Percentiles rank a stretch among this genome's conserved stretches.
These are phyloP conservation scores for Amphipyra berbera DNA, from an alignment of 2,888 invertebrate genomes.

Conservation along the genomic window DNA sequence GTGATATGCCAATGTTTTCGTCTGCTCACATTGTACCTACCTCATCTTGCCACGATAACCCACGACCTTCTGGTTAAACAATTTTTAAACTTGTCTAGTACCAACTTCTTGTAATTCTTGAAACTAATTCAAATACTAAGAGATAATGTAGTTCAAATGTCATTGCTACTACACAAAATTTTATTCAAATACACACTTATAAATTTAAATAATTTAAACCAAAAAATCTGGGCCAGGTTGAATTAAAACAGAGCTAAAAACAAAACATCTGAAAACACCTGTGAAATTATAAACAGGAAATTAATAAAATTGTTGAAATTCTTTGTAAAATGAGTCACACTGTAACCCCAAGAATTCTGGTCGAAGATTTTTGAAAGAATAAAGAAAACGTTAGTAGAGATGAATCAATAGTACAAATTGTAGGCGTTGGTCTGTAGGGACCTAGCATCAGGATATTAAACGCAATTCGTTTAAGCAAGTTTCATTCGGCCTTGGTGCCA, in stretches of 20 bases:
- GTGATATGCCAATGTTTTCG: constrained; percentile 19
- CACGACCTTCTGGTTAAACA: constrained; percentile 31
- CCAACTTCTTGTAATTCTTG: constrained; percentile 4
- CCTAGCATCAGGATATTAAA: constrained; percentile 21
- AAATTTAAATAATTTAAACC: background rate
- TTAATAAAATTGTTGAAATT: constrained; percentile 20
- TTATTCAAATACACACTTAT: constrained; percentile 4
- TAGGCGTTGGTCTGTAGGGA: background rate
- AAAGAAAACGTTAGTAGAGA: background rate
- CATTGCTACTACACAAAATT: background rate
- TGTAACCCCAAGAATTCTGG: no score
- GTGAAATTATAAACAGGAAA: constrained; percentile 18
- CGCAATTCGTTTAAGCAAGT: constrained; percentile 35
- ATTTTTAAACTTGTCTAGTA: constrained; percentile 8
- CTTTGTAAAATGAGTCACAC: background rate
- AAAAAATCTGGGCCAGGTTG: background rate
- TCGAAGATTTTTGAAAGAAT: no score
- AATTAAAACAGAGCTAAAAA: constrained; percentile 1
- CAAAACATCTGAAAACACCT: constrained; percentile 2
- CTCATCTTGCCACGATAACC: constrained; percentile 25
- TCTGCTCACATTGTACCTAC: constrained; percentile 5
- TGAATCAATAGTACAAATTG: background rate
- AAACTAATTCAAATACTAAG: constrained; percentile 12
- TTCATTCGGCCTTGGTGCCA: constrained; percentile 46
- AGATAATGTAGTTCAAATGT: constrained; percentile 11